Percentiles rank a stretch among this genome's conserved stretches.
These are phyloP conservation scores for Malurus splendens DNA, from an alignment of 2,797 vertebrate genomes.

Conservation along the genomic window DNA sequence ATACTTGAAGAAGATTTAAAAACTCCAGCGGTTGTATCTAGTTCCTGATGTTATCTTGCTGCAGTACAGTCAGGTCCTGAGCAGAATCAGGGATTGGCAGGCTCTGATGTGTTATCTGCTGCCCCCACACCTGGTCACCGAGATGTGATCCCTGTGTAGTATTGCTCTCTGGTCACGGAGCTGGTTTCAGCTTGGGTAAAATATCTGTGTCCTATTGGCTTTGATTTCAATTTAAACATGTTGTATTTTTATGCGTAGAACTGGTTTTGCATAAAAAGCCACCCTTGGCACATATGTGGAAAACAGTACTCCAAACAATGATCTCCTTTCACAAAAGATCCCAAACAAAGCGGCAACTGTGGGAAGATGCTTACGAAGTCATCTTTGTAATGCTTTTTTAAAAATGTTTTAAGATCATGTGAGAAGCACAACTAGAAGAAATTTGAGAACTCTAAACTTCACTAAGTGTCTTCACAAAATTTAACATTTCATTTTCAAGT, in stretches of 20 bases:
- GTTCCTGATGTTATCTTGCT: background rate
- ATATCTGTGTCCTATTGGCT: background rate
- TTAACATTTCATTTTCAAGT: background rate
- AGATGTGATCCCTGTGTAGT: accelerated
- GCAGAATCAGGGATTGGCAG: background rate
- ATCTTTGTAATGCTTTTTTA: background rate
- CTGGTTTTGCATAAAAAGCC: background rate
- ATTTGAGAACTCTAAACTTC: background rate
- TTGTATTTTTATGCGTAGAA: background rate
- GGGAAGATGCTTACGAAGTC: background rate
- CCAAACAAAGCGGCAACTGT: background rate
- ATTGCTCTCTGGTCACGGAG: accelerated
- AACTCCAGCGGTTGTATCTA: background rate
- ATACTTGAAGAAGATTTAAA: background rate
- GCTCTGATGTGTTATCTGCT: accelerated
- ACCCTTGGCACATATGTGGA: background rate
- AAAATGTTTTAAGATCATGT: background rate
- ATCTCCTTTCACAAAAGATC: conserved; percentile 14
- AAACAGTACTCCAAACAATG: background rate
- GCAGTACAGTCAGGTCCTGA: background rate
- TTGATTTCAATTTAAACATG: background rate
- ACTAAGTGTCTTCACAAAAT: background rate
- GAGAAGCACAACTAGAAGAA: background rate
- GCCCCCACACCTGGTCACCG: background rate
- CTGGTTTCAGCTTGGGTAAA: background rate